Evolutionary conservation across 2,888 invertebrate genomes (phyloP), one percentile per base, ranked within the genome.

Genomic region (Netelia melanura): DNA sequence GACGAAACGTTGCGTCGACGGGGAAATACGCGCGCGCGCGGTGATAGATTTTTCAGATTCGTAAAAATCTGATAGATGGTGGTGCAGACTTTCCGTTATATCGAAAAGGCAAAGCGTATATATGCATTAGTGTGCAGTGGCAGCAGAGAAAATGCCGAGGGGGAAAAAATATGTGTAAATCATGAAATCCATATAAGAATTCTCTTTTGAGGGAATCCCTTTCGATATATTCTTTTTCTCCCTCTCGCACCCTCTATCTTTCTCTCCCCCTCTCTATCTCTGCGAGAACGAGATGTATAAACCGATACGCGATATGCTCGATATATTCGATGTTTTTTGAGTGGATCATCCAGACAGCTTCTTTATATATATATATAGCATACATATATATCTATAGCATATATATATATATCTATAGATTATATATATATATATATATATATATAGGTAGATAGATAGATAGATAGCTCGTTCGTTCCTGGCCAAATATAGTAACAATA

Each of bases 121-220:
- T 10, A 9, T 1, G 21, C 11, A 64, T 67, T 58, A 44, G 38
- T 80, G 72, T 38, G 54, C 61, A 61, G 30, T 25, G 11, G 23
- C 14, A 72, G 52, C 38, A 38, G 38, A 38, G 8, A 21, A 78
- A 48, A 78, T 38, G 54, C 65, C 38, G 38, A 68, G 8, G 58
- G n/a, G 23, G 61, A 11, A 65, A 30, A 78, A 74, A 78, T 38
- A 74, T 74, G 78, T 78, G 52, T 78, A 61, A 83, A 78, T 78
- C 72, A 67, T 78, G 54, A 68, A 58, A 72, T 78, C 61, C 77
- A 78, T 83, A 23, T 23, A 62, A 72, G 54, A 67, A 78, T 78
- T 74, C 54, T 52, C 74, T 48, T 48, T 81, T 61, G 65, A 67
- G 23, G 10, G 38, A 38, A 6, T 38, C 38, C 38, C 38, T 38